Base-by-base conservation (phyloP, 2,888 invertebrate species). In the Zaprionus obscuricornis region DNA sequence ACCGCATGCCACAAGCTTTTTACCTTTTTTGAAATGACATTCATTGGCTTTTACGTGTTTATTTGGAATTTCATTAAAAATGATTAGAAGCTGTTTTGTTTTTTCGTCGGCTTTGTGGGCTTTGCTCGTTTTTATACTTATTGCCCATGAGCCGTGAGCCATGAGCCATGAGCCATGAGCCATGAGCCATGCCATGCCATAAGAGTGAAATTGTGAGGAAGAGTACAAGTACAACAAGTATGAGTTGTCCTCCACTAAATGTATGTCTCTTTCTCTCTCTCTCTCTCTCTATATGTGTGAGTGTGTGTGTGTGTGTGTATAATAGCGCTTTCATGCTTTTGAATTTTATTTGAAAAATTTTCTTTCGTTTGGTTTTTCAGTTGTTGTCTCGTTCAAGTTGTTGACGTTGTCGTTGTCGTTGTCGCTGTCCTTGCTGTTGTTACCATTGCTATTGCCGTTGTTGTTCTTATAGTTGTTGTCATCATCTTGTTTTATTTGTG, bases 41-140 rank as follows among this genome's bases (percentile, higher is more conserved):
- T 78, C 78, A 78, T 78, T 78, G 78, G 78, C 78, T 78, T 78
- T 78, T 81, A 85, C 87, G 87, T 81, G 86, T 86, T 86, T 81
- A 81, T 81, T 81, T 81, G 79, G 86, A 79, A 79, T 79, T 86
- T 79, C 79, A 81, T 81, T 81, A 86, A 86, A 81, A 81, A 81
- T 81, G 86, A 81, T 81, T 81, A 81, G 79, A 85, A 79, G 78
- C 86, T 84, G 78, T 79, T 79, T 79, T 79, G 78, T 79, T 79
- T 78, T 71, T 83, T 60, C 70, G 74, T 81, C 69, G 78, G 51
- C 59, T 74, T 64, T 68, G 73, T 65, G 72, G 76, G 76, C 67
- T 57, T 40, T 62, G 51, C 52, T 47, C 39, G 34, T 51, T 47
- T 65, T 40, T n/a, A n/a, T n/a, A n/a, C n/a, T 37, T 68, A 42